Conservation (phyloP, 1,140 invertebrate species). For the Scaptodrosophila lebanonensis region DNA sequence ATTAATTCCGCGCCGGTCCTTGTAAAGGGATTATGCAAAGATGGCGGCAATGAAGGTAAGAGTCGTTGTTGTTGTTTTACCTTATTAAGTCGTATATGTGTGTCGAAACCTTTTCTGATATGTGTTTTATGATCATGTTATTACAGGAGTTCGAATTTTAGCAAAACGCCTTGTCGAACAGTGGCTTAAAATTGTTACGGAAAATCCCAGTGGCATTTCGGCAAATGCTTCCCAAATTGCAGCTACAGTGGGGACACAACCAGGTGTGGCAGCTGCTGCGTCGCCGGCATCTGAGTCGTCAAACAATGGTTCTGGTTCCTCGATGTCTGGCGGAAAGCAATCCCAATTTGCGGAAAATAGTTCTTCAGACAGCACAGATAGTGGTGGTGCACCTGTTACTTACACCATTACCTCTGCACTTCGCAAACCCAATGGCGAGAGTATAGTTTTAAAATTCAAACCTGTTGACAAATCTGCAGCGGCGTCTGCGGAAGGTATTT, state of each 20-base stretch:
- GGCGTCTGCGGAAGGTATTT: constrained; percentile 20
- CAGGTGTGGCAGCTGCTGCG: constrained; percentile 3
- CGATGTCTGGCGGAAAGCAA: background rate
- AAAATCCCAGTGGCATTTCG: constrained; percentile 27
- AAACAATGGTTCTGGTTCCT: constrained; percentile 22
- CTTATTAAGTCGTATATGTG: background rate
- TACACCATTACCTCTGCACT: constrained; percentile 61
- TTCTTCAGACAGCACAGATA: constrained; percentile 51
- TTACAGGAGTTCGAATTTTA: constrained; percentile 83
- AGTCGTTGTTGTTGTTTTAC: background rate
- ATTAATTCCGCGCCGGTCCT: constrained; percentile 94
- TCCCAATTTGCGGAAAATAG: constrained; percentile 23
- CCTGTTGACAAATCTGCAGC: constrained; percentile 49
- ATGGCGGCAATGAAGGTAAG: constrained; percentile 86
- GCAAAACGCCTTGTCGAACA: constrained; percentile 91
- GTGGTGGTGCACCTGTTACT: constrained; percentile 22
- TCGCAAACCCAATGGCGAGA: constrained; percentile 50
- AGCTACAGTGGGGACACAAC: background rate
- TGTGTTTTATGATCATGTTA: constrained; percentile 26
- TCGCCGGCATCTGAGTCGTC: background rate
- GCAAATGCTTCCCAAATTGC: background rate
- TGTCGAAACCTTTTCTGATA: constrained; percentile 40
- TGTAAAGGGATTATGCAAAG: constrained; percentile 91
- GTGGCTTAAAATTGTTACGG: constrained; percentile 91
- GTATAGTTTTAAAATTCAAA: constrained; percentile 82